A percentile compares a stretch with the other conserved stretches of the same genome.
Conservation (phyloP, 2,888 invertebrate species). For the Anthophora plumipes region DNA sequence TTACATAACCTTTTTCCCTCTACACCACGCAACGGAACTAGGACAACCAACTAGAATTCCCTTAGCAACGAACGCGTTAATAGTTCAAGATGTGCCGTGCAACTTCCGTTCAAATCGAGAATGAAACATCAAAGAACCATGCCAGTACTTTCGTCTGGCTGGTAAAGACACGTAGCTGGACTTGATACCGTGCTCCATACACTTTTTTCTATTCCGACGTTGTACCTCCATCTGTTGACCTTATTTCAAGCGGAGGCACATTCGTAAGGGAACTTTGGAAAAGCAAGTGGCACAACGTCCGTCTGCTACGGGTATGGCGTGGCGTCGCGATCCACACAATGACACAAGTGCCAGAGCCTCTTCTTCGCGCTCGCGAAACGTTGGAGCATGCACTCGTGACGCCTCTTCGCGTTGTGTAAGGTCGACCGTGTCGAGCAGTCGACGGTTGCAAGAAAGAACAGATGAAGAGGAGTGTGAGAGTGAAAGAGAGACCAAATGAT, state of each 20-base stretch:
- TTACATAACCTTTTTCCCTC: neutral
- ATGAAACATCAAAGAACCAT: neutral
- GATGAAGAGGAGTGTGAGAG: neutral
- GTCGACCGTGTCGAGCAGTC: conserved; percentile 23
- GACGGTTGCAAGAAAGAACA: neutral
- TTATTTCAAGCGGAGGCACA: conserved; percentile 47
- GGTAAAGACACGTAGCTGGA: conserved; percentile 26
- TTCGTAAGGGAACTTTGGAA: conserved; percentile 31
- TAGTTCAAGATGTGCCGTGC: neutral
- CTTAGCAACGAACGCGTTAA: neutral
- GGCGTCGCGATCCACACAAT: conserved; percentile 48
- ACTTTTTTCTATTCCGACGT: conserved; percentile 6
- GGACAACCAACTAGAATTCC: neutral
- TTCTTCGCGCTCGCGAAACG: conserved; percentile 63
- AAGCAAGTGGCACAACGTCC: conserved; percentile 10
- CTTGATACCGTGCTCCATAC: conserved; percentile 16
- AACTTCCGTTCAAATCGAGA: conserved; percentile 1
- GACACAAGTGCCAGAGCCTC: conserved; percentile 47
- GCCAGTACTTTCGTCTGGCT: neutral
- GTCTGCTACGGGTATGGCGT: conserved; percentile 18
- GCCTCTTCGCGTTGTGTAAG: conserved; percentile 45
- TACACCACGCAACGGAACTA: neutral
- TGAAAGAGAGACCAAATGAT: neutral
- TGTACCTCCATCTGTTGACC: conserved; percentile 59
- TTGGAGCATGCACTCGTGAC: conserved; percentile 63